Conservation (phyloP, 92 coral and sea anemone species). For the Scolanthus callimorphus region DNA sequence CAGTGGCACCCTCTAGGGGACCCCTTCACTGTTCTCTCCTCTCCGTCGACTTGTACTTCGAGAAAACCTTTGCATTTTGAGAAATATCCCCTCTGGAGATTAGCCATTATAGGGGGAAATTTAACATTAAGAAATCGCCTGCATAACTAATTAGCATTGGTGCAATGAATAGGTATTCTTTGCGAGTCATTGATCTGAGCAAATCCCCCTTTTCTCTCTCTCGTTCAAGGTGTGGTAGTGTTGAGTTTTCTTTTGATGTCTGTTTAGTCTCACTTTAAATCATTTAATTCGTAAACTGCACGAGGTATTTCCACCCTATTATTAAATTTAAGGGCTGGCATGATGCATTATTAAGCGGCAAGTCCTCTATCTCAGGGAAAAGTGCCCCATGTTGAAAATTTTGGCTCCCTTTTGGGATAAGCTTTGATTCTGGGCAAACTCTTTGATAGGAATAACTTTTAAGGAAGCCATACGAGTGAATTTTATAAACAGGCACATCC, state of each 20-base stretch:
- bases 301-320: no score
- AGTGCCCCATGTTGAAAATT: no score
- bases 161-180: neutral
- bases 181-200: constrained; percentile 8
- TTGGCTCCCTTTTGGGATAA: no score
- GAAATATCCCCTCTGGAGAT: neutral
- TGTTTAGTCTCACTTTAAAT: constrained; percentile 20
- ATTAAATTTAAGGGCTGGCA: no score
- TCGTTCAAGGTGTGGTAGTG: constrained; percentile 30
- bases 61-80: constrained; percentile 5
- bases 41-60: neutral
- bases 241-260: constrained; percentile 11
- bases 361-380: no score
- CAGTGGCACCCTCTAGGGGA: neutral
- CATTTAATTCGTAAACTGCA: constrained; percentile 15
- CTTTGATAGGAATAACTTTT: neutral
- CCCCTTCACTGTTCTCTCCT: neutral
- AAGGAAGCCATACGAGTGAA: neutral
- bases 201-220: constrained; percentile 22
- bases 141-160: constrained; percentile 19
- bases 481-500: neutral
- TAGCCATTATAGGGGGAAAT: neutral
- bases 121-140: neutral
- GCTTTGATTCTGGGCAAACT: neutral
- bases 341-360: constrained; percentile 18